Percentiles rank a stretch among this genome's conserved stretches.
Evolutionary conservation across 2,113 vertebrate genomes (phyloP).

Genomic region (Callocephalon fimbriatum): DNA sequence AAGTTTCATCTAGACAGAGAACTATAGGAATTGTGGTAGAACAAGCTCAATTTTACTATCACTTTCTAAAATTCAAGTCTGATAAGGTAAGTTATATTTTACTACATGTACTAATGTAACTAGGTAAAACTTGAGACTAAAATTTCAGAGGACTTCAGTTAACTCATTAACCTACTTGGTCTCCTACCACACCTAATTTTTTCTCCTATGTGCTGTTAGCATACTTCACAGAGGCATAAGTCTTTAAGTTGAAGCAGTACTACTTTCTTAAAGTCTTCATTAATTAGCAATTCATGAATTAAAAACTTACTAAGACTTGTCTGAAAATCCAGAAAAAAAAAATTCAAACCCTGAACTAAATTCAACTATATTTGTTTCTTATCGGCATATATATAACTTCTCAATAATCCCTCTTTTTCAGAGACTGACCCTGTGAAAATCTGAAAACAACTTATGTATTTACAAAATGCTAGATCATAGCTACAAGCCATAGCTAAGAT

Average conservation of each 20-base stretch:
- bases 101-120: neutral
- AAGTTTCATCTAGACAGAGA: neutral
- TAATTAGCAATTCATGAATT: neutral
- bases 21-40: neutral
- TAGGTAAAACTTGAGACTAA: neutral
- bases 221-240: neutral
- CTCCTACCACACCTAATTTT: neutral
- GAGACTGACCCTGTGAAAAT: neutral
- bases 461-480: neutral
- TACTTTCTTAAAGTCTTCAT: neutral
- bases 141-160: neutral
- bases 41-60: neutral
- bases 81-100: neutral
- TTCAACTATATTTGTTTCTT: neutral
- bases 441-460: neutral
- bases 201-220: neutral
- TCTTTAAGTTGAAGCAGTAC: neutral
- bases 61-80: neutral
- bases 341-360: neutral
- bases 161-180: neutral
- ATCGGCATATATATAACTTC: neutral
- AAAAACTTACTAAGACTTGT: neutral
- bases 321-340: neutral
- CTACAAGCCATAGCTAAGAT: neutral
- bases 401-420: neutral